A percentile compares a stretch with the other conserved stretches of the same genome.
phyloP scores from a whole-genome alignment of 2,797 vertebrate species.

The Strix occidentalis region DNA sequence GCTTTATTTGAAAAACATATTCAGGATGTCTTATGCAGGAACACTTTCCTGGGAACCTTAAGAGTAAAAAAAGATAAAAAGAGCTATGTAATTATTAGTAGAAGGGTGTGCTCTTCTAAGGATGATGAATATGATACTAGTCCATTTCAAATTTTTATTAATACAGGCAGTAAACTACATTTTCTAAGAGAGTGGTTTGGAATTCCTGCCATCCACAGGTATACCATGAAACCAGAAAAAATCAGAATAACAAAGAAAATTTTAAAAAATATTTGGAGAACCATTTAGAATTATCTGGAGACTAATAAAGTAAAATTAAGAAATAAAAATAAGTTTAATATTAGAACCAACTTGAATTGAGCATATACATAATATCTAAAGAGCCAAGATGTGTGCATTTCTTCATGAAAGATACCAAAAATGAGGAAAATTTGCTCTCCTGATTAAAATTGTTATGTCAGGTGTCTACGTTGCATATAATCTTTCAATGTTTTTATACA shows the following conservation, averaged over 20 bases:
- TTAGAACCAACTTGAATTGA: neutral
- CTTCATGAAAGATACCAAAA: neutral
- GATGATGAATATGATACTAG: neutral
- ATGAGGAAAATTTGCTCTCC: neutral
- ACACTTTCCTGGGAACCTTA: neutral
- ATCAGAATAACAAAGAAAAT: neutral
- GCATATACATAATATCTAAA: neutral
- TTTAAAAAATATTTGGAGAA: neutral
- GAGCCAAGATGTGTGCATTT: neutral
- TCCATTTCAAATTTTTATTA: neutral
- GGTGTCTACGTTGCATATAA: neutral
- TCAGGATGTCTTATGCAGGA: neutral
- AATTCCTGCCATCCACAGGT: neutral
- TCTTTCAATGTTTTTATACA: slow-evolving; percentile 27
- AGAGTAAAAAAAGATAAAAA: neutral
- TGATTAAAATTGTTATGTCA: rapidly evolving
- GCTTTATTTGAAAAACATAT: neutral
- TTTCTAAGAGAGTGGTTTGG: neutral
- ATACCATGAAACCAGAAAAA: neutral
- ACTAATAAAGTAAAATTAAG: neutral
- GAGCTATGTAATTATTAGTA: neutral
- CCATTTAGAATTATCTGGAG: neutral
- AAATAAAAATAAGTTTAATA: neutral
- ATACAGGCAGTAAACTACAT: neutral
- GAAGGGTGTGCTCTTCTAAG: neutral